phyloP scores from a whole-genome alignment of 2,888 invertebrate genomes.

The Anorthoa munda region DNA sequence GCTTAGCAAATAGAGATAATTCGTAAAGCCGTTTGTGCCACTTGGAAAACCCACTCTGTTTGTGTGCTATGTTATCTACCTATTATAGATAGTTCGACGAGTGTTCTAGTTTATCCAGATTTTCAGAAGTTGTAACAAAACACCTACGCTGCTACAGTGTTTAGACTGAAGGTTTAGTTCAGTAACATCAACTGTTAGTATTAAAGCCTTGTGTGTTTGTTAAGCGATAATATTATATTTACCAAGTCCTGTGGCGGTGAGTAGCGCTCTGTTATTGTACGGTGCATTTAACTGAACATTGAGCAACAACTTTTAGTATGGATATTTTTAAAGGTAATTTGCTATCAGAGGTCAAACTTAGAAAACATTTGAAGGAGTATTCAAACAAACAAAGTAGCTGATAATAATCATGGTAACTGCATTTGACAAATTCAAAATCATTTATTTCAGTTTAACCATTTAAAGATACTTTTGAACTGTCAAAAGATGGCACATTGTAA shows the following conservation, averaged over 20 bases:
- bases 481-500: no score
- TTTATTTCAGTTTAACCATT: no score
- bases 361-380: background rate
- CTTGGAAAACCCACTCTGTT: no score
- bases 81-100: background rate
- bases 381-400: background rate
- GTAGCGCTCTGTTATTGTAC: background rate
- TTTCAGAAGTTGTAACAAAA: background rate
- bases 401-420: background rate
- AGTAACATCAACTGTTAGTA: constrained; percentile 14
- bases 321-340: background rate
- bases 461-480: no score
- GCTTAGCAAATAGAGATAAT: constrained; percentile 6
- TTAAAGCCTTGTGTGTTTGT: constrained; percentile 6
- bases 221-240: background rate
- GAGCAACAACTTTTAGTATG: background rate
- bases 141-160: background rate
- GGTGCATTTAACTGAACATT: constrained; percentile 8
- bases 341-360: no score
- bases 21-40: background rate
- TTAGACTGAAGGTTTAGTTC: background rate
- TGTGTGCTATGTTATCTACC: no score
- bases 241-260: constrained; percentile 6
- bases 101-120: background rate
- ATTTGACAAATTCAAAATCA: background rate